These are phyloP conservation scores for Neolamprologus brichardi DNA, from an alignment of 2,113 vertebrate species.

Conservation along the genomic window DNA sequence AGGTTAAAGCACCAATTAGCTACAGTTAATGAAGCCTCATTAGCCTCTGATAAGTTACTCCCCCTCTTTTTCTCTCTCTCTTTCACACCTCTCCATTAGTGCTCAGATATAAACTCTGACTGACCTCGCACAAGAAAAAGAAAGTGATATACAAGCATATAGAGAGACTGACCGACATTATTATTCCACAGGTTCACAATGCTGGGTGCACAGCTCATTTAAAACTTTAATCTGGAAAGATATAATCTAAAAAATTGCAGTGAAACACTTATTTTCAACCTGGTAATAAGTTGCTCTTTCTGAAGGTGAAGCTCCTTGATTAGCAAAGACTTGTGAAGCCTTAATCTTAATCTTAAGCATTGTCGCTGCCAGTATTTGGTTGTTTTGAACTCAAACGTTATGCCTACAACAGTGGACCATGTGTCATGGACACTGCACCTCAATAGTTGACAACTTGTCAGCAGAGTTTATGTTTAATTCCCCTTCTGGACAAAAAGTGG, in stretches of 20 bases:
- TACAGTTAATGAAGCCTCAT: conserved; percentile 57
- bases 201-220: not conserved
- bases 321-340: not conserved
- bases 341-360: not conserved
- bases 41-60: conserved; percentile 20
- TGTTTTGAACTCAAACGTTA: not conserved
- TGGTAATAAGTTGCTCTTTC: not conserved
- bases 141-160: not conserved
- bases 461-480: not conserved
- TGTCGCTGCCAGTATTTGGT: not conserved
- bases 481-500: not conserved
- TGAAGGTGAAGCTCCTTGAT: not conserved
- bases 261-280: not conserved
- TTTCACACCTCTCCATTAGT: not conserved
- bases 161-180: not conserved
- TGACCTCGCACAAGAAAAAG: not conserved
- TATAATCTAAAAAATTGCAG: not conserved
- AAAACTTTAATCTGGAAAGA: not conserved
- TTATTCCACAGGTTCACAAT: not conserved
- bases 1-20: conserved; percentile 66
- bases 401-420: not conserved
- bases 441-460: not conserved
- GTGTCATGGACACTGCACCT: not conserved
- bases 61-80: not conserved
- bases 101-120: not conserved